Evolutionary conservation across 2,888 invertebrate genomes (phyloP).

Genomic region (Rhimphoctona megacephalus): DNA sequence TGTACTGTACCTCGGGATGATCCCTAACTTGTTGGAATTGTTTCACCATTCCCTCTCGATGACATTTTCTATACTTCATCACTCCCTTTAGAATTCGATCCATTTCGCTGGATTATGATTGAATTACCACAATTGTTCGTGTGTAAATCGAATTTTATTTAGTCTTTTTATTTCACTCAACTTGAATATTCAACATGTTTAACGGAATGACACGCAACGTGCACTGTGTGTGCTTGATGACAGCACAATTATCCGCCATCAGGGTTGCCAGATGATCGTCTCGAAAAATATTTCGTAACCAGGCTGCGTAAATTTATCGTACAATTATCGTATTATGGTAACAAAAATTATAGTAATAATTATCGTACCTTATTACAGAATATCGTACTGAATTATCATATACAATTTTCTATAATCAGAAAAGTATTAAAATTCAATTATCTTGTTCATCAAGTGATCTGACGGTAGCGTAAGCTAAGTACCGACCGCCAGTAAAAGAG

Average conservation of each 20-base stretch:
- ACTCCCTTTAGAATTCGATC: conserved; percentile 95
- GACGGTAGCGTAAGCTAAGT: not conserved
- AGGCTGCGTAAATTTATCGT: not conserved
- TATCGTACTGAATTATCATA: too few species aligned
- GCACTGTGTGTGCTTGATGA: conserved; percentile 65
- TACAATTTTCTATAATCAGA: too few species aligned
- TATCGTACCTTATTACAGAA: too few species aligned
- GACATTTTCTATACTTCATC: conserved; percentile 94
- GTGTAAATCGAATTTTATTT: not conserved
- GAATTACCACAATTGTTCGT: not conserved
- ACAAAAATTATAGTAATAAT: too few species aligned
- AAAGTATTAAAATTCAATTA: too few species aligned
- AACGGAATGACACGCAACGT: conserved; percentile 20
- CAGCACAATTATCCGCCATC: conserved; percentile 72
- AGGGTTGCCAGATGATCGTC: conserved; percentile 52
- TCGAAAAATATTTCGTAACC: not conserved
- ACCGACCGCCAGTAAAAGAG: not conserved
- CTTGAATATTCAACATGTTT: conserved; percentile 56
- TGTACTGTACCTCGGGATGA: conserved; percentile 91
- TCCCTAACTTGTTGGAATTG: conserved; percentile 96
- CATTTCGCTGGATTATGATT: conserved; percentile 84
- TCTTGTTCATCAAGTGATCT: too few species aligned
- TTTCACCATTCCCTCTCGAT: conserved; percentile 94
- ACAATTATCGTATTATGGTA: not conserved
- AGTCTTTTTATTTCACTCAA: conserved; percentile 26